phyloP scores from a whole-genome alignment of 2,797 vertebrate genomes.

The Vipera ursinii region DNA sequence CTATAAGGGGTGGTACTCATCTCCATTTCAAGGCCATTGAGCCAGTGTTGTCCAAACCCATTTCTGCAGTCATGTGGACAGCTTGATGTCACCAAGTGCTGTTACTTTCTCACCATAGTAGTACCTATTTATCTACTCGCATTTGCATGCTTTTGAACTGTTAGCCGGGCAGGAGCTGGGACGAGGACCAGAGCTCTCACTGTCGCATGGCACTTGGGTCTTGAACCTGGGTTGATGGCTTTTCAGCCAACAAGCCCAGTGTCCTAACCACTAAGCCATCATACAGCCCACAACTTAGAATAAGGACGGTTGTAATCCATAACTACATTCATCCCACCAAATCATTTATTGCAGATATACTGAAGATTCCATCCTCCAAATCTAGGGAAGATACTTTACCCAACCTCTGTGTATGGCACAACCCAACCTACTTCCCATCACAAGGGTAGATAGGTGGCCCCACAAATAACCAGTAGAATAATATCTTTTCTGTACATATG shows the following conservation, averaged over 20 bases:
- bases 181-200: not conserved
- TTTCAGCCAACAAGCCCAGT: not conserved
- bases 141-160: not conserved
- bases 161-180: not conserved
- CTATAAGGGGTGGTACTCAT: not conserved
- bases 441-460: not conserved
- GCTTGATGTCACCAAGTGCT: not conserved
- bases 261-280: not conserved
- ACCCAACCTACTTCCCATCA: not conserved
- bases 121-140: not conserved
- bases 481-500: not conserved
- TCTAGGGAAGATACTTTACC: not conserved
- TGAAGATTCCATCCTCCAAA: not conserved
- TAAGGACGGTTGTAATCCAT: not conserved
- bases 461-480: not conserved
- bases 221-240: not conserved
- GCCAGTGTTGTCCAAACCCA: not conserved
- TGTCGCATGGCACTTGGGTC: accelerated
- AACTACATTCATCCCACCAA: not conserved
- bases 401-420: not conserved
- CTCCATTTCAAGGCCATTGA: not conserved
- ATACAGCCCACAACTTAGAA: not conserved
- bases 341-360: not conserved
- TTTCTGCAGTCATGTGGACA: not conserved
- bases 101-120: not conserved